Percentiles rank a stretch among this genome's conserved stretches.
phyloP scores from a whole-genome alignment of 2,797 vertebrate genomes.

The Cichlasoma orientale region DNA sequence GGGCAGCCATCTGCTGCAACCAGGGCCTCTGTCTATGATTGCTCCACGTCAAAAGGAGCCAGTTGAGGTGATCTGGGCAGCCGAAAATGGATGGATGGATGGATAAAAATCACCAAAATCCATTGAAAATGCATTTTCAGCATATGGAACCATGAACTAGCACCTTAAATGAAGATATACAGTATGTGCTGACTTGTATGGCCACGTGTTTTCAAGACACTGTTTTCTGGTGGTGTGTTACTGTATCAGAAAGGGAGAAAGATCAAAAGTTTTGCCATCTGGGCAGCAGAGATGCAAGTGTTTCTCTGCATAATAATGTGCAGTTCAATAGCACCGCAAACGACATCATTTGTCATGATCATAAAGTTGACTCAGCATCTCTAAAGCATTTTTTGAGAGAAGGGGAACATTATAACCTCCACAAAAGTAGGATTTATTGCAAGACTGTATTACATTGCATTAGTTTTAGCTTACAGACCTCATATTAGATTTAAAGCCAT shows the following conservation, averaged over 20 bases:
- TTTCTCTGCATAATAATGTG: not conserved
- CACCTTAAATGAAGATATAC: not conserved
- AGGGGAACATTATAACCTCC: not conserved
- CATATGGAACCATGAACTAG: not conserved
- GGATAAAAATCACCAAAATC: not conserved
- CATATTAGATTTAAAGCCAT: not conserved
- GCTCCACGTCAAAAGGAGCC: not conserved
- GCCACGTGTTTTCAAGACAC: not conserved
- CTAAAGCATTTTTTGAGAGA: not conserved
- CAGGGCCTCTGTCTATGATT: too few species aligned
- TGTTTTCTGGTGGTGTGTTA: not conserved
- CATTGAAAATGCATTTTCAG: not conserved
- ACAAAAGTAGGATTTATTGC: not conserved
- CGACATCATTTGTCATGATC: not conserved
- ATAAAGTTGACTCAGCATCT: not conserved
- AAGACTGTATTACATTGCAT: not conserved
- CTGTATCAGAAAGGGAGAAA: not conserved
- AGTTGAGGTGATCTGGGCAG: accelerated
- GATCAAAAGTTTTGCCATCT: not conserved
- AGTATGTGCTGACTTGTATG: not conserved
- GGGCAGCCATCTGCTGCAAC: too few species aligned
- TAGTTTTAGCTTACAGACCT: not conserved
- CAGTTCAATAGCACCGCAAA: not conserved
- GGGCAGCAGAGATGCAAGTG: not conserved
- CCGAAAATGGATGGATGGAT: not conserved